Percentiles rank a stretch among this genome's conserved stretches.
These are phyloP conservation scores for Mesorhabditis sp. DNA, from an alignment of 2,888 invertebrate species.

Conservation along the genomic window DNA sequence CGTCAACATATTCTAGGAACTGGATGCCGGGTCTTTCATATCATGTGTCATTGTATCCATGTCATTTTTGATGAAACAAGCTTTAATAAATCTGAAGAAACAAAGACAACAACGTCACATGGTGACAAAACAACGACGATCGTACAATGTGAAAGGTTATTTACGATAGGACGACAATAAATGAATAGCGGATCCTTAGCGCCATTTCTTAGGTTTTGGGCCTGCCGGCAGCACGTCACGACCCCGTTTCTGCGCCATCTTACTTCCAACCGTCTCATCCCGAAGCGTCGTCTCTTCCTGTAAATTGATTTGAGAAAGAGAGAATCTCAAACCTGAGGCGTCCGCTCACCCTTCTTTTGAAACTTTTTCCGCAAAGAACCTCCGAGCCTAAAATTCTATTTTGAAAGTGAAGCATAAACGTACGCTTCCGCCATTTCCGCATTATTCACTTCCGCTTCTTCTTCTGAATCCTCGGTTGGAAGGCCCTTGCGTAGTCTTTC, in stretches of 20 bases:
- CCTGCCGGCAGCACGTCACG: not conserved
- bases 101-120: not conserved
- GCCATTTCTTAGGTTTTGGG: no score
- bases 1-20: not conserved
- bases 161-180: no score
- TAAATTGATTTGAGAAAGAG: not conserved
- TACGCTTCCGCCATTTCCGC: slow-evolving; percentile 36
- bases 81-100: not conserved
- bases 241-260: not conserved
- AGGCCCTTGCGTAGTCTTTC: slow-evolving; percentile 29
- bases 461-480: slow-evolving; percentile 24
- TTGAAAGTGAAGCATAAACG: not conserved
- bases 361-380: slow-evolving; percentile 4
- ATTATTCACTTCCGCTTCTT: slow-evolving; percentile 36
- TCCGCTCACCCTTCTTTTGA: not conserved
- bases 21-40: not conserved
- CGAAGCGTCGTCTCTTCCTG: not conserved
- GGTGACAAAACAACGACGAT: no score
- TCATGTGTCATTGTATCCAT: not conserved
- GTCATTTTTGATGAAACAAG: not conserved
- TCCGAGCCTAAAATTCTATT: not conserved
- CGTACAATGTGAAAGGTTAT: no score
- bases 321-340: not conserved
- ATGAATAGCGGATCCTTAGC: no score
- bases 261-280: slow-evolving; percentile 1